Percentiles rank a stretch among this genome's conserved stretches.
phyloP scores from a whole-genome alignment of 2,797 vertebrate genomes.

The Sebastolobus alascanus region DNA sequence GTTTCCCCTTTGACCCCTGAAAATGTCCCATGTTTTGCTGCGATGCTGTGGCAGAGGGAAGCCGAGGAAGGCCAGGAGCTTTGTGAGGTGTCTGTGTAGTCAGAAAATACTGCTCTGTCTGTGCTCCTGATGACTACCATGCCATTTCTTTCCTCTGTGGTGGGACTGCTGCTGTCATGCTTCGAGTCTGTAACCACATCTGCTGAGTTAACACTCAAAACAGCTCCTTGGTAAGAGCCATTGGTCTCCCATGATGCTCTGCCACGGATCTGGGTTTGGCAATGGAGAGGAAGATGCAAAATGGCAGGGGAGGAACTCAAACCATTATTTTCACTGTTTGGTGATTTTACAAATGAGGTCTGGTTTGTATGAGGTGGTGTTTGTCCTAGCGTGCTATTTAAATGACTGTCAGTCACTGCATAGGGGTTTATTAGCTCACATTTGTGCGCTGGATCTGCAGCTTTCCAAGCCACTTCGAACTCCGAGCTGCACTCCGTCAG shows the following conservation, averaged over 20 bases:
- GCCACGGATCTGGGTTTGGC: slow-evolving; percentile 80
- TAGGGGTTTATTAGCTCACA: slow-evolving; percentile 71
- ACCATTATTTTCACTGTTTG: slow-evolving; percentile 53
- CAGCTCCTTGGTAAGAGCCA: slow-evolving; percentile 50
- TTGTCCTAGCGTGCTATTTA: slow-evolving; percentile 54
- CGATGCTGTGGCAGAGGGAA: slow-evolving; percentile 39
- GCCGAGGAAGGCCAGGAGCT: slow-evolving; percentile 52
- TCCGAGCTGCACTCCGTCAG: slow-evolving; percentile 80
- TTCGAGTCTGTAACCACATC: slow-evolving; percentile 48
- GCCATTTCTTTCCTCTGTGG: slow-evolving; percentile 68
- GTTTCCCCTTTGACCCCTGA: slow-evolving; percentile 50
- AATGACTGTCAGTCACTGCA: slow-evolving; percentile 66
- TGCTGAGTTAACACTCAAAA: slow-evolving; percentile 41
- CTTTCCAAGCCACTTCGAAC: slow-evolving; percentile 82
- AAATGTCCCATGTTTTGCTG: slow-evolving; percentile 39
- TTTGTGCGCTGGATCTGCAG: slow-evolving; percentile 68
- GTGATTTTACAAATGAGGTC: slow-evolving; percentile 67
- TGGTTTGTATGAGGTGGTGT: slow-evolving; percentile 73
- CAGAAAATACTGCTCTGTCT: slow-evolving; percentile 78
- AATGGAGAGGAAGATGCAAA: slow-evolving; percentile 81
- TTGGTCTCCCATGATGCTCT: slow-evolving; percentile 72
- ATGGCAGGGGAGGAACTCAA: slow-evolving; percentile 81
- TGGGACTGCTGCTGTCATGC: slow-evolving; percentile 58
- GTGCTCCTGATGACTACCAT: slow-evolving; percentile 74
- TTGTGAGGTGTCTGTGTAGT: slow-evolving; percentile 63